Conservation (phyloP, 2,797 vertebrate species). For the Coccyzus lansbergi region DNA sequence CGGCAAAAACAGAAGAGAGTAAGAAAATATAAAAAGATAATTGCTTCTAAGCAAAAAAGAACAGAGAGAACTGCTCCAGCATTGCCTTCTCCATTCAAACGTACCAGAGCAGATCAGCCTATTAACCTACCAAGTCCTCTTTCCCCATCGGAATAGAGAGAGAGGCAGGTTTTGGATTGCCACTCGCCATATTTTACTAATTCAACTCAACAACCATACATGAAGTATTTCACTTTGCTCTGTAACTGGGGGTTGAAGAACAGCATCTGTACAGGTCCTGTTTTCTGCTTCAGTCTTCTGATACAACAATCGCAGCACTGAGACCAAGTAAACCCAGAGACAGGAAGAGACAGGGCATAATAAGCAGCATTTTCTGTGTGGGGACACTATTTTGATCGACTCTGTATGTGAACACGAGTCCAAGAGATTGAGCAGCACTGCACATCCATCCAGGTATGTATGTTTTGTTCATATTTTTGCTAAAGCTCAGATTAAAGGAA, state of each 20-base stretch:
- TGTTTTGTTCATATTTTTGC: not conserved
- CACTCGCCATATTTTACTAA: not conserved
- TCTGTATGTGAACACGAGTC: not conserved
- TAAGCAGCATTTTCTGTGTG: fast-evolving
- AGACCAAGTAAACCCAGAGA: not conserved
- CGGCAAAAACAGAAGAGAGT: not conserved
- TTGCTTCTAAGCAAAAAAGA: not conserved
- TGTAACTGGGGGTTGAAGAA: not conserved
- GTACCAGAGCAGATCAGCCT: not conserved
- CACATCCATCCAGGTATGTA: not conserved
- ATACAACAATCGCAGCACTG: not conserved
- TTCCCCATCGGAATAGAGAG: not conserved
- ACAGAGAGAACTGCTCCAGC: not conserved
- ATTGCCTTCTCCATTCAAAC: not conserved
- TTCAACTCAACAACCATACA: not conserved
- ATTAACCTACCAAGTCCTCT: not conserved
- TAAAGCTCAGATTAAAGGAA: not conserved
- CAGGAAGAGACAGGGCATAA: not conserved
- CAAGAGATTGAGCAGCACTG: not conserved
- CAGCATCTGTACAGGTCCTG: fast-evolving
- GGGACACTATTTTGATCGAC: not conserved
- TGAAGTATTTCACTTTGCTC: not conserved
- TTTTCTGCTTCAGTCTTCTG: not conserved
- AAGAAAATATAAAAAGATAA: not conserved
- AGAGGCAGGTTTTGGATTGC: not conserved